Evolutionary conservation across 2,888 invertebrate species (phyloP).

Genomic region (Pheosia tremula): DNA sequence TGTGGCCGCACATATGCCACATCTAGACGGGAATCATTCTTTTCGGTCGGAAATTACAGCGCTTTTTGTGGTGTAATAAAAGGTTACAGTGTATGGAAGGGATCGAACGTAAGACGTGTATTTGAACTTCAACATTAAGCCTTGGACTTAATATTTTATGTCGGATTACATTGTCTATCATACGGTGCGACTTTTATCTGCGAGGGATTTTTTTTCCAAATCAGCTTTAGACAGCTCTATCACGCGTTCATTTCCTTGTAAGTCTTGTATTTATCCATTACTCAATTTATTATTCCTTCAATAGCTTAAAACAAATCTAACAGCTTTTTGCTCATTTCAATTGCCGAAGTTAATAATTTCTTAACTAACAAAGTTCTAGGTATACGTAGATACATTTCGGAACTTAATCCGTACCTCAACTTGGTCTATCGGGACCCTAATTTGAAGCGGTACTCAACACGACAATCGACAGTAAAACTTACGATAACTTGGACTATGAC

Average conservation of each 20-base stretch:
- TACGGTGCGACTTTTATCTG: too few relatives aligned
- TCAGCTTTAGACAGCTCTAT: too few relatives aligned
- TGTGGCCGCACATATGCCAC: conserved; percentile 42
- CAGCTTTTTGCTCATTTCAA: not conserved
- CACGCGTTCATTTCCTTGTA: too few relatives aligned
- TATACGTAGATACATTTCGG: conserved; percentile 5
- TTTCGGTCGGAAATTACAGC: conserved; percentile 26
- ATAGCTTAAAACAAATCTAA: not conserved
- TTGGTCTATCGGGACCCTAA: conserved; percentile 25
- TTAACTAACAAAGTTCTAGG: not conserved
- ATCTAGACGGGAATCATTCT: conserved; percentile 36
- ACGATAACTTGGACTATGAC: conserved; percentile 40
- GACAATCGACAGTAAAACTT: conserved; percentile 41
- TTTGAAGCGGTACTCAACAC: conserved; percentile 30
- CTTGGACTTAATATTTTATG: too few relatives aligned
- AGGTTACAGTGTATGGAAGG: conserved; percentile 35
- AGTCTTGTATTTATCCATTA: too few relatives aligned
- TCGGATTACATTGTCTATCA: too few relatives aligned
- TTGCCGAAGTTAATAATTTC: not conserved
- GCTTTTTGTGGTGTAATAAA: conserved; percentile 37
- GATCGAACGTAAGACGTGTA: too few relatives aligned
- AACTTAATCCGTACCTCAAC: conserved; percentile 7
- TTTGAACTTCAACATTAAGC: too few relatives aligned
- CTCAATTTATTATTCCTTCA: too few relatives aligned
- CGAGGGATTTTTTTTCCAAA: too few relatives aligned